Evolutionary conservation across 2,113 vertebrate genomes (phyloP).

Genomic region (Sturnira hondurensis): DNA sequence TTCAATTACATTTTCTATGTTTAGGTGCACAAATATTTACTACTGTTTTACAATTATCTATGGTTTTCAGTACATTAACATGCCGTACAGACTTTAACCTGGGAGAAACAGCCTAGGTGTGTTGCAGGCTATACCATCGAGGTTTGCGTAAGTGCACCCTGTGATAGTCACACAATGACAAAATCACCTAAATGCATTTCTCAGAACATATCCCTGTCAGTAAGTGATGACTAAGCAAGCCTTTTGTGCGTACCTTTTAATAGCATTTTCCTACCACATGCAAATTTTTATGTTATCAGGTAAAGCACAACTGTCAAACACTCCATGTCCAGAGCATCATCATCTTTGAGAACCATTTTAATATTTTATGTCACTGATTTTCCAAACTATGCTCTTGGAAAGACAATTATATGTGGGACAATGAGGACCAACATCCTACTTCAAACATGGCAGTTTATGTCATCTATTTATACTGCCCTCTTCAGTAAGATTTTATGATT

Average conservation of each 20-base stretch:
- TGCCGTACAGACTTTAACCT: neutral
- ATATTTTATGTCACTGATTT: neutral
- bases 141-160: neutral
- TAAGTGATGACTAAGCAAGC: neutral
- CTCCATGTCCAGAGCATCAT: conserved; percentile 5
- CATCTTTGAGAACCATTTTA: neutral
- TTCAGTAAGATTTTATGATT: neutral
- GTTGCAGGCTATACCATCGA: neutral
- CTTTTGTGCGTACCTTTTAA: neutral
- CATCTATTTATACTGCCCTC: neutral
- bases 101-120: neutral
- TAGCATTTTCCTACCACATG: neutral
- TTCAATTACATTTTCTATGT: neutral
- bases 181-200: neutral
- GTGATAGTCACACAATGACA: neutral
- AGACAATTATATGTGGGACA: neutral
- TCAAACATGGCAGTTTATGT: neutral
- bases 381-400: neutral
- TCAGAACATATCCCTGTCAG: neutral
- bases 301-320: neutral
- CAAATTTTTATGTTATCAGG: neutral
- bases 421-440: neutral
- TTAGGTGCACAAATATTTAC: neutral
- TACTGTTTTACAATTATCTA: neutral
- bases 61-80: neutral